Percentiles rank a stretch among this genome's conserved stretches.
These are phyloP conservation scores for Ophion slaviceki DNA, from an alignment of 2,888 invertebrate species.

Conservation along the genomic window DNA sequence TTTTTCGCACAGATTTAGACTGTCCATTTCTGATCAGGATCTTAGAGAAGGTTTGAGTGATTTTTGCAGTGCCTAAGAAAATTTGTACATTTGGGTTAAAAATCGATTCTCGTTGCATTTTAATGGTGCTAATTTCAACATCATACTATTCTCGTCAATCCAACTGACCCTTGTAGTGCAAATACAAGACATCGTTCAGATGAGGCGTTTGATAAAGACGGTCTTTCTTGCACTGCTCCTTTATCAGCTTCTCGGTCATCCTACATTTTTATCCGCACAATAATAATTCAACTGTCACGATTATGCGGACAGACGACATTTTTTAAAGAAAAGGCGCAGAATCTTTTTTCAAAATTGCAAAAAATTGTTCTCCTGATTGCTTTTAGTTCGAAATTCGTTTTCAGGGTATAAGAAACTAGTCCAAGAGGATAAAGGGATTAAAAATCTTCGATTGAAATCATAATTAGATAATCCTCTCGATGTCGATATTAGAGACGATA, in stretches of 20 bases:
- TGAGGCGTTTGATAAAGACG: slow-evolving; percentile 94
- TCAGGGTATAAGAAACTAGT: no score
- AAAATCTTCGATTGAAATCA: neutral
- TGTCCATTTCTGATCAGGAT: no score
- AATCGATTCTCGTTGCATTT: neutral
- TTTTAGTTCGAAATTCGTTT: no score
- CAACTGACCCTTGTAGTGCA: slow-evolving; percentile 93
- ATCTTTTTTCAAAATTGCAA: no score
- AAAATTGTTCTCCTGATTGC: no score
- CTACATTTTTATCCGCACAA: slow-evolving; percentile 79
- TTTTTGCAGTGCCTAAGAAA: neutral
- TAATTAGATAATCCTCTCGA: neutral
- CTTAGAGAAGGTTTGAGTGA: no score
- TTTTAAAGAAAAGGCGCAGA: no score
- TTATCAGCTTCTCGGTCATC: slow-evolving; percentile 93
- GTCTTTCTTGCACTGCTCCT: slow-evolving; percentile 92
- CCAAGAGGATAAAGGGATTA: no score
- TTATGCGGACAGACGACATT: neutral
- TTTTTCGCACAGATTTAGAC: neutral
- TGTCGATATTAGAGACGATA: neutral
- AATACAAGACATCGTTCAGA: slow-evolving; percentile 96
- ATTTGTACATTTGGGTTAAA: neutral
- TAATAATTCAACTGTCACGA: neutral
- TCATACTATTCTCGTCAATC: neutral
- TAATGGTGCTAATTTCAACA: neutral